Base-by-base conservation (phyloP, 1,140 invertebrate genomes). In the Polypedilum vanderplanki region DNA sequence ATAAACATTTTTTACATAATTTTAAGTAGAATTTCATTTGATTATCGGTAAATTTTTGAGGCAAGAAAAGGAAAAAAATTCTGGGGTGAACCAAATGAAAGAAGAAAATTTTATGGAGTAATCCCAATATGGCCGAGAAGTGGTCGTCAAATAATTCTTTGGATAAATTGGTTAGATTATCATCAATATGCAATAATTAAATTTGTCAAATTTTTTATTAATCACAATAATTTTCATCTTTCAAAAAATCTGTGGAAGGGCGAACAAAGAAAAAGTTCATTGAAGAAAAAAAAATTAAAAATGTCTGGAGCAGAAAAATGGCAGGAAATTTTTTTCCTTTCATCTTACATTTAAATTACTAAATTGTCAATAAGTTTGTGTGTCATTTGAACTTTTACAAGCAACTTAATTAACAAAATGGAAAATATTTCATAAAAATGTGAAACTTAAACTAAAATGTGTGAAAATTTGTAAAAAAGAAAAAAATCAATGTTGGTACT, bases 101-200 rank as follows among this genome's bases (percentile, higher is more conserved):
- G 79, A 80, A 81, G 79, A 78, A 79, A 81, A 81, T 78, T 80
- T 81, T 79, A 78, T 80, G 82, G 81, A 81, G 78, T 82, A 82
- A 82, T 3, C 79, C 80, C 81, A 82, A 81, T 82, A 82, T 82
- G 81, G 81, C 81, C 81, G 80, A 82, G 65, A 18, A 70, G 81
- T 78, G 81, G 80, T 82, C 79, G 80, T 82, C 82, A 79, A 78
- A 78, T 79, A 81, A 81, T 77, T 70, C 65, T 70, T 7, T 70
- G 17, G 20, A 70, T 70, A 70, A 70, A 70, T 70, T 70, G 65
- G 65, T 22, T 70, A 70, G 46, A 12, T 20, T 70, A 12, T 70
- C 17, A 70, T 10, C 7, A 10, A 18, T 18, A 22, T 22, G 17
- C 65, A 22, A 70, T 20, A 5, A 17, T 17, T 57, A 57, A 57